Evolutionary conservation across 2,888 invertebrate genomes (phyloP), one percentile per base, ranked within the genome.

Genomic region (Tipula helvola): DNA sequence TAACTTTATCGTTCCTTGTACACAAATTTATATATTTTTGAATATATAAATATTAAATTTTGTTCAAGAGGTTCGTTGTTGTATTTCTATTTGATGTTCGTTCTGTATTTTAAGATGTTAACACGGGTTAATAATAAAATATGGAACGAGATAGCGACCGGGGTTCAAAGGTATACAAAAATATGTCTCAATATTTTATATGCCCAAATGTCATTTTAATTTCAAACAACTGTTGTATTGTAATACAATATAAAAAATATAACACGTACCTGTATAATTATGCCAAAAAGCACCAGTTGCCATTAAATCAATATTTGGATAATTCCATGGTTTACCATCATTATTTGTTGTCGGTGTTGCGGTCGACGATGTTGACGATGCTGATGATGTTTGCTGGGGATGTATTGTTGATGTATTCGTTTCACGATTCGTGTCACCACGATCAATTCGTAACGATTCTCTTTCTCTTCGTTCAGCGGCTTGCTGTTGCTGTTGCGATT

Each of bases 231-330:
- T 39, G 39, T 39, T 39, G 39, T 39, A 39, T 2, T 5, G 5
- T 7, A 52, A 52, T 39, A 39, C 39, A 39, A 36, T 84, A n/a
- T 13, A n/a, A 86, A 41, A 86, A 85, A 18, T 12, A 44, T 16
- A n/a, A 44, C 88, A 91, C 94, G 93, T 91, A 97, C 97, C 97
- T 90, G 97, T 97, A 92, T 97, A 97, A 91, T 97, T 97, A 91
- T 97, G 97, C 97, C 97, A 97, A 92, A 97, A 97, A 83, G 96
- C 96, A 57, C 96, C 96, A 87, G 95, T 95, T 89, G 96, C 95
- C 94, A 97, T 96, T 91, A 97, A 94, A 92, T 97, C 97, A 88
- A 95, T 93, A 87, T 95, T 95, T 47, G 94, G 91, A 91, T 95
- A 95, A 89, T 94, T 94, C 95, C 95, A 95, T 83, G 92, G 92